These are phyloP conservation scores for Semnopithecus entellus DNA, from an alignment of 2,113 vertebrate species.

Conservation along the genomic window DNA sequence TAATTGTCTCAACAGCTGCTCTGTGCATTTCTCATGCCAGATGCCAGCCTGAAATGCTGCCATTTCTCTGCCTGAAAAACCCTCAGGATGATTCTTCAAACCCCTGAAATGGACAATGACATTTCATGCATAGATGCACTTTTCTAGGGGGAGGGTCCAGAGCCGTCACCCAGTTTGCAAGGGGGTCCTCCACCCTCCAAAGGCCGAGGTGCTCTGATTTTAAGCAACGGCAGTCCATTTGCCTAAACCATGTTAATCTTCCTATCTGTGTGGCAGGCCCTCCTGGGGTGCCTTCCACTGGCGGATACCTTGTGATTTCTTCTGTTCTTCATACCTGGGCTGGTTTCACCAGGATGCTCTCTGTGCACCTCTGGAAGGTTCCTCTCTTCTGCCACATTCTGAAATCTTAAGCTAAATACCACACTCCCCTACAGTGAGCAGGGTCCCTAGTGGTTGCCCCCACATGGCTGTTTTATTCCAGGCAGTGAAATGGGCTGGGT, in stretches of 20 bases:
- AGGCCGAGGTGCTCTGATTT: neutral
- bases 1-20: neutral
- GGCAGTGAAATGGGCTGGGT: neutral
- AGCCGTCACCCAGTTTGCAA: neutral
- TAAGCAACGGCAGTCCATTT: neutral
- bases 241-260: too few relatives aligned
- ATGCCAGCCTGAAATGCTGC: neutral
- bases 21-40: neutral
- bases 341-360: neutral
- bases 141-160: neutral
- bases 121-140: neutral
- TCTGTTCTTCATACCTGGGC: neutral
- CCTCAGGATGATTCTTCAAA: neutral
- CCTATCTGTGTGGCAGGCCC: neutral
- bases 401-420: neutral
- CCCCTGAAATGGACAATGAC: neutral
- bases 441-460: neutral
- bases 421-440: neutral
- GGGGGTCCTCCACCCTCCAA: neutral
- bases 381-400: neutral
- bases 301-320: neutral
- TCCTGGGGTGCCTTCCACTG: neutral
- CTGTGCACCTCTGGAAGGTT: neutral
- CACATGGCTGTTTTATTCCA: neutral
- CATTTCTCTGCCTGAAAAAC: neutral